Percentiles rank a stretch among this genome's conserved stretches.
Evolutionary conservation across 2,888 invertebrate species (phyloP).

Genomic region (Andricus quercusramuli): DNA sequence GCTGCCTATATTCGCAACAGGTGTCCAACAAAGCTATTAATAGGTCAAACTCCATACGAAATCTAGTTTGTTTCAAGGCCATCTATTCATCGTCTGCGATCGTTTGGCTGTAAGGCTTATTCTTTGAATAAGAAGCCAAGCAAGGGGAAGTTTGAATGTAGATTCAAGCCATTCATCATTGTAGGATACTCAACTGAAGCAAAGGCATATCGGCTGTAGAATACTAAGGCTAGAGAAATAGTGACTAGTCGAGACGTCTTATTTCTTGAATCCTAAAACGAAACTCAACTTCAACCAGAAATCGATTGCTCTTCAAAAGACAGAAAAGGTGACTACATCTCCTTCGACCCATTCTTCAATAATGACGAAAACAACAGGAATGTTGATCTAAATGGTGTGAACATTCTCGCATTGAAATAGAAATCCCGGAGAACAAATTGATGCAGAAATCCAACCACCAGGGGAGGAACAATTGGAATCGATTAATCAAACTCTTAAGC

Average conservation of each 20-base stretch:
- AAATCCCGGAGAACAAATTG: constrained; percentile 43
- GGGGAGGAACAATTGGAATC: too few relatives aligned
- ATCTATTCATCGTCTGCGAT: constrained; percentile 41
- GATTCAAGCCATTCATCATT: constrained; percentile 45
- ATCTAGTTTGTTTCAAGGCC: constrained; percentile 42
- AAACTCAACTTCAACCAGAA: too few relatives aligned
- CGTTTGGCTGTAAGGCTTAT: constrained; percentile 49
- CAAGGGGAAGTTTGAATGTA: neutral
- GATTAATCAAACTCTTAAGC: too few relatives aligned
- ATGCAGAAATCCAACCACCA: too few relatives aligned
- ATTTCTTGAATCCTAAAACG: neutral
- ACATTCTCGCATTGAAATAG: too few relatives aligned
- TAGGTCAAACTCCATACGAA: constrained; percentile 48
- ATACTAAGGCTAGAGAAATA: constrained; percentile 28
- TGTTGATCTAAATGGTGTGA: too few relatives aligned
- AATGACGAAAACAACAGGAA: neutral
- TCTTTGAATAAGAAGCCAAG: constrained; percentile 34
- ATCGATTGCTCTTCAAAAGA: neutral
- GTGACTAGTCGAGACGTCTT: constrained; percentile 40
- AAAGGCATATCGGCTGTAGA: constrained; percentile 52
- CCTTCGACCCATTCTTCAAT: neutral
- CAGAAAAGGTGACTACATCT: neutral
- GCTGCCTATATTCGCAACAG: constrained; percentile 56
- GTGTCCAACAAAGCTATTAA: constrained; percentile 49
- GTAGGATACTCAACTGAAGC: constrained; percentile 51